Evolutionary conservation across 2,797 vertebrate species (phyloP), one percentile per base, ranked within the genome.

Genomic region (Cossypha caffra): DNA sequence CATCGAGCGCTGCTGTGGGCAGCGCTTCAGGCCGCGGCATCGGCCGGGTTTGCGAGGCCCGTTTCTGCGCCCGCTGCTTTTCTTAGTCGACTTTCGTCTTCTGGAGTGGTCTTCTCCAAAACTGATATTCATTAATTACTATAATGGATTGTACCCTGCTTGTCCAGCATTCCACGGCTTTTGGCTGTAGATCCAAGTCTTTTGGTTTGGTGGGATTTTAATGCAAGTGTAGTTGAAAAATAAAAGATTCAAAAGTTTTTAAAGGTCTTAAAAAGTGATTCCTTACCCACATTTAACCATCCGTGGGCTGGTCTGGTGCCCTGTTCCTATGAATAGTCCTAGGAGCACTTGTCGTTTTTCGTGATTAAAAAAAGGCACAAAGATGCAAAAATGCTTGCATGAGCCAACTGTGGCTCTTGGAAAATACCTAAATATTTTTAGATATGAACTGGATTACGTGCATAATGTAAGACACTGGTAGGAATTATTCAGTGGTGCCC

Each of bases 131-230:
- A 0, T 47, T 10, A 42, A 4, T 57, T 63, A 2, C 18, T 43
- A 6, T 7, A 20, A 13, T 15, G 47, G 15, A 3, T 64, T 61
- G 26, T 35, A 10, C 7, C 20, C 13, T 14, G 2, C 11, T 33
- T 11, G 19, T 55, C 1, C 15, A 29, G 2, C 31, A 4, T 35
- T 5, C 0, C 7, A 1, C 11, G 21, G 40, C 0, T 0, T 58
- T 52, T 52, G 59, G 12, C 13, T 72, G 29, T 42, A 28, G 42
- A 43, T 47, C 33, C 26, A 2, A 10, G 31, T n/a, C 59, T 55
- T 62, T 29, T 9, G 7, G 28, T 37, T 73, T 45, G 31, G 24
- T 48, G 45, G n/a, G 64, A 15, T 51, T 71, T 85, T 83, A 42
- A 4, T 35, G 52, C 33, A 37, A 48, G 29, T 8, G 3, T 35